Conservation (phyloP, 2,888 invertebrate species). For the Bembecia ichneumoniformis region DNA sequence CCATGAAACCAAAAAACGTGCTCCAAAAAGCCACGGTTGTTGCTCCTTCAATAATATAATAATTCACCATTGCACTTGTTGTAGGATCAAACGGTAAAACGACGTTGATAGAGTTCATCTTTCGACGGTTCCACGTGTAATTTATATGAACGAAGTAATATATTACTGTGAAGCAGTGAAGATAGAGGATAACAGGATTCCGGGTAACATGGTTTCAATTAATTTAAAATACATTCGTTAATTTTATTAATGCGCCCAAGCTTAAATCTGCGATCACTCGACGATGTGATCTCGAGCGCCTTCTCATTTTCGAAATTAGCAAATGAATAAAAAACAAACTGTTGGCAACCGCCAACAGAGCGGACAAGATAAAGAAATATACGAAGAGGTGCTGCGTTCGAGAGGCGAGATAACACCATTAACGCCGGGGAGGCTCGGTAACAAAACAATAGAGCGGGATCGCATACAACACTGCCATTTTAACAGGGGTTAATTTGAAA, state of each 20-base stretch:
- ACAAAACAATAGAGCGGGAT: conserved; percentile 60
- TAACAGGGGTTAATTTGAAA: neutral
- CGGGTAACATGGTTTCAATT: conserved; percentile 57
- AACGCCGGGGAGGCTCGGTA: conserved; percentile 60
- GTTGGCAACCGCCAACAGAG: conserved; percentile 58
- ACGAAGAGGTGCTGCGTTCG: conserved; percentile 70
- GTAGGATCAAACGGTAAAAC: too few species aligned
- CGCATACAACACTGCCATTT: conserved; percentile 4
- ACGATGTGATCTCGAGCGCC: conserved; percentile 58
- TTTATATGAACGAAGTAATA: too few species aligned
- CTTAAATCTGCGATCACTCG: conserved; percentile 61
- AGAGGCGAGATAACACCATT: conserved; percentile 69
- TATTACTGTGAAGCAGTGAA: neutral
- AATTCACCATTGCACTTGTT: too few species aligned
- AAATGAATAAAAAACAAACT: conserved; percentile 64
- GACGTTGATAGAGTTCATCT: too few species aligned
- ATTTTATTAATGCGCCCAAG: conserved; percentile 64
- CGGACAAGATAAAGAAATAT: conserved; percentile 71
- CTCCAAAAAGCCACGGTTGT: too few species aligned
- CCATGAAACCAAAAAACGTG: too few species aligned
- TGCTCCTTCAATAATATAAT: too few species aligned
- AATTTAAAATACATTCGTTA: conserved; percentile 69
- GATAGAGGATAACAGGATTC: conserved; percentile 20
- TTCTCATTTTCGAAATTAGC: conserved; percentile 72
- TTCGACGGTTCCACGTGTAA: too few species aligned